These are phyloP conservation scores for Lysandra bellargus DNA, from an alignment of 2,888 invertebrate species.

Conservation along the genomic window DNA sequence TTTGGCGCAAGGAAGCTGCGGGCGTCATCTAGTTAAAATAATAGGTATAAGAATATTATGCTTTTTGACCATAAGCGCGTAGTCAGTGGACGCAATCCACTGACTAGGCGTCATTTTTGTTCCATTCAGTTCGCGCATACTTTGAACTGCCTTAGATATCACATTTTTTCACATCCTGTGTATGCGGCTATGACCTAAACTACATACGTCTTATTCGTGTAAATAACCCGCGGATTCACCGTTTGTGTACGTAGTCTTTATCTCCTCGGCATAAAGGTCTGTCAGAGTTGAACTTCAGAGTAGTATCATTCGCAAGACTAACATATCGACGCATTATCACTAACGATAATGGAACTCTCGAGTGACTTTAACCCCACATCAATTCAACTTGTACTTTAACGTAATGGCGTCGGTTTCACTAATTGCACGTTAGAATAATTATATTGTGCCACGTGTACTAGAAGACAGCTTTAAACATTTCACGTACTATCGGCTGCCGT, in stretches of 20 bases:
- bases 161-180: too few relatives aligned
- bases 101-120: too few relatives aligned
- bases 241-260: not conserved
- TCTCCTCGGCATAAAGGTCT: not conserved
- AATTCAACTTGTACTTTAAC: conserved; percentile 75
- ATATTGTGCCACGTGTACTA: conserved; percentile 62
- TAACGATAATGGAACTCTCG: conserved; percentile 79
- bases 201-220: too few relatives aligned
- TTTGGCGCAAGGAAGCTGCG: too few relatives aligned
- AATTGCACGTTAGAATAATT: conserved; percentile 77
- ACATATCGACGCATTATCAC: conserved; percentile 66
- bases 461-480: conserved; percentile 71
- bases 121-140: too few relatives aligned
- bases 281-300: not conserved
- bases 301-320: conserved; percentile 18
- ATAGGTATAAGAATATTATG: too few relatives aligned
- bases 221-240: not conserved
- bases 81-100: too few relatives aligned
- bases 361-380: conserved; percentile 77
- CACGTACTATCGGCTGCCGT: conserved; percentile 57
- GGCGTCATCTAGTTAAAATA: too few relatives aligned
- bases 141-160: too few relatives aligned
- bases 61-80: too few relatives aligned
- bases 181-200: too few relatives aligned
- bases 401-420: conserved; percentile 78